Evolutionary conservation across 2,888 invertebrate genomes (phyloP).

Genomic region (Zootermopsis nevadensis): DNA sequence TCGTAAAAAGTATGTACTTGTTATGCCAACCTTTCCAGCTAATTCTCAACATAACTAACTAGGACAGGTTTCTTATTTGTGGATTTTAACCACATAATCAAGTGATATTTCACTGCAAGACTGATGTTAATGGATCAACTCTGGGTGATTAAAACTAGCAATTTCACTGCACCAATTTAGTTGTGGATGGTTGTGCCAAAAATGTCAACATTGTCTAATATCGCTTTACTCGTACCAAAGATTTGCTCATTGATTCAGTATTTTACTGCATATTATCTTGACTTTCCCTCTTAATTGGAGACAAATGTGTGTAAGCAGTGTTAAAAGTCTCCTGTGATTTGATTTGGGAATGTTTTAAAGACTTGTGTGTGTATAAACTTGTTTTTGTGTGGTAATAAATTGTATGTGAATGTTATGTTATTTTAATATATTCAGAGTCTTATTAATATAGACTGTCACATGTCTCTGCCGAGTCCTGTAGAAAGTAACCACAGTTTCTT

Average conservation of each 20-base stretch:
- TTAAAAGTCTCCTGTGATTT: neutral
- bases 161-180: neutral
- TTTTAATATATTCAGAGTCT: no score
- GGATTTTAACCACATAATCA: no score
- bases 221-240: conserved; percentile 4
- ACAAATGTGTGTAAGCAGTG: neutral
- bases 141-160: neutral
- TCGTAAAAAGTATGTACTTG: no score
- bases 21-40: no score
- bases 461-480: no score
- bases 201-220: neutral
- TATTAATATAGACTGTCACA: no score
- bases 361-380: conserved; percentile 7
- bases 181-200: conserved; percentile 34
- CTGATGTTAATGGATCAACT: neutral
- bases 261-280: conserved; percentile 14
- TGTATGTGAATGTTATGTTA: neutral
- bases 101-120: neutral
- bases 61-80: no score
- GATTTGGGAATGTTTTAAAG: conserved; percentile 35
- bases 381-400: conserved; percentile 28
- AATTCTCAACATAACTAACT: no score
- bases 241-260: conserved; percentile 38
- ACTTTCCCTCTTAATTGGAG: neutral
- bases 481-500: no score